A percentile compares a stretch with the other conserved stretches of the same genome.
phyloP scores from a whole-genome alignment of 1,140 invertebrate genomes.

The Camponotus pennsylvanicus region DNA sequence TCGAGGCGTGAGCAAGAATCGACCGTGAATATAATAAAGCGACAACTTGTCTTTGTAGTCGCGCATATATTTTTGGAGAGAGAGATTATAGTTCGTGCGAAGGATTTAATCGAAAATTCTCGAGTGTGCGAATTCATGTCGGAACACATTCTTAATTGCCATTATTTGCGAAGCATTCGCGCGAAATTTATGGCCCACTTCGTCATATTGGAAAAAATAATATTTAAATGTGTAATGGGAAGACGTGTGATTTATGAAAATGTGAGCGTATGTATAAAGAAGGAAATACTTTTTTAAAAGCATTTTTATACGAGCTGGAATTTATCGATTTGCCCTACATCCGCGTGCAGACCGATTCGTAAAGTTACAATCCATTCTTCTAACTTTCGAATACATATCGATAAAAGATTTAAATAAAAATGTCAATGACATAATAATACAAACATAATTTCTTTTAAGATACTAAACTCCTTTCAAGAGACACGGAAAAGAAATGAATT shows the following conservation, averaged over 20 bases:
- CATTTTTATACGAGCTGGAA: not conserved
- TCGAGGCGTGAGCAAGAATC: not conserved
- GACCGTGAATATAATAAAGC: slow-evolving; percentile 9
- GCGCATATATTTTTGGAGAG: slow-evolving; percentile 20
- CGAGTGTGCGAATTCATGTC: not conserved
- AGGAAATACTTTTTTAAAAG: not conserved
- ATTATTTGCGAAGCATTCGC: not conserved
- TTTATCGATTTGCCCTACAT: not conserved
- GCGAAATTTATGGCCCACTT: slow-evolving; percentile 3
- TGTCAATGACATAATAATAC: not conserved
- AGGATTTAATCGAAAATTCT: not conserved
- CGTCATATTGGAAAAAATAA: not conserved
- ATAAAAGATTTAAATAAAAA: not conserved
- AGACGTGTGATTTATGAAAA: slow-evolving; percentile 26
- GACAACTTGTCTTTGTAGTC: slow-evolving; percentile 8
- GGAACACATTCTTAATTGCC: slow-evolving; percentile 16
- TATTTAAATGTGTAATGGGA: not conserved
- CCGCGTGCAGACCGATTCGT: too few relatives aligned
- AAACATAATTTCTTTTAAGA: not conserved
- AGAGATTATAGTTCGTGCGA: not conserved
- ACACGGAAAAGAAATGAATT: not conserved
- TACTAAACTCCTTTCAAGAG: not conserved
- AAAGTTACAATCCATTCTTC: not conserved
- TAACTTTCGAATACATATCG: not conserved
- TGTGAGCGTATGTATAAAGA: not conserved